A percentile compares a stretch with the other conserved stretches of the same genome.
phyloP scores from a whole-genome alignment of 53 echinoderm and acorn worm species.

The Apostichopus leukothele region DNA sequence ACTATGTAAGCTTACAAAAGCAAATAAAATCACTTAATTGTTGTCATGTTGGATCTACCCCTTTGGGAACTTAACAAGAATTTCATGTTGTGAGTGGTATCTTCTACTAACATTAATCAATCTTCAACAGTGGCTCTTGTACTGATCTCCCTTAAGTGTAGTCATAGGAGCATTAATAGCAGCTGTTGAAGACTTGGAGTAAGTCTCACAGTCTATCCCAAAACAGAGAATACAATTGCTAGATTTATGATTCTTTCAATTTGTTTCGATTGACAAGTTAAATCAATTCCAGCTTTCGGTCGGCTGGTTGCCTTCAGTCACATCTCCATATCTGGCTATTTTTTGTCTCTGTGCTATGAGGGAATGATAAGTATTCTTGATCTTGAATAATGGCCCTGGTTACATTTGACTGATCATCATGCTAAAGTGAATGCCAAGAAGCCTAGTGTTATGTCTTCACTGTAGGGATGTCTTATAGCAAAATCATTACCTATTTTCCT shows the following conservation, averaged over 20 bases:
- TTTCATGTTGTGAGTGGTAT: neutral
- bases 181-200: neutral
- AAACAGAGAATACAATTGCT: neutral
- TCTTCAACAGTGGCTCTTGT: neutral
- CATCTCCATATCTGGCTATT: neutral
- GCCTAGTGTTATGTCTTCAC: no score
- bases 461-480: no score
- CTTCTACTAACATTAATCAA: neutral
- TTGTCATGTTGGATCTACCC: neutral
- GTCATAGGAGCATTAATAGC: neutral
- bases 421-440: no score
- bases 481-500: no score
- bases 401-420: no score
- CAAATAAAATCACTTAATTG: neutral
- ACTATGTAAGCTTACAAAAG: neutral
- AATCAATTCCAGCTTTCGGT: neutral
- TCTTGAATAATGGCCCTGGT: no score
- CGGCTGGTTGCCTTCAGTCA: neutral
- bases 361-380: neutral
- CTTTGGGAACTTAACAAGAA: neutral
- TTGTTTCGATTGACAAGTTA: neutral
- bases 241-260: neutral
- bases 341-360: neutral
- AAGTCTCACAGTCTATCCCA: neutral
- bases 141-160: neutral